phyloP scores from a whole-genome alignment of 2,797 vertebrate species.

The Acipenser ruthenus region DNA sequence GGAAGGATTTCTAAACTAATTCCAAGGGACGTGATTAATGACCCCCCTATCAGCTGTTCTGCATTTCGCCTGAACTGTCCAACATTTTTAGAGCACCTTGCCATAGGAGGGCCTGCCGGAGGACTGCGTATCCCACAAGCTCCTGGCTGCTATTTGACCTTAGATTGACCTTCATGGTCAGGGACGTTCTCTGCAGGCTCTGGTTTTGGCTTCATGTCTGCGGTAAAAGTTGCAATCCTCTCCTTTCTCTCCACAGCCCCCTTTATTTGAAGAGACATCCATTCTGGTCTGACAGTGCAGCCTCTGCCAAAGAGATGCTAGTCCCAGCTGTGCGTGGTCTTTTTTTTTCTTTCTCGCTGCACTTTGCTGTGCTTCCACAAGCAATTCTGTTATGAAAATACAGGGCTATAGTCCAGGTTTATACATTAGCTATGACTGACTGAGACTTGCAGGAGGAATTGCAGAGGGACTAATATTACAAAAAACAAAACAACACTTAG shows the following conservation, averaged over 20 bases:
- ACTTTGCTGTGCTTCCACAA: not conserved
- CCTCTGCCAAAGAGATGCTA: too few relatives aligned
- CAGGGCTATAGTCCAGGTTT: not conserved
- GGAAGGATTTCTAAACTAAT: constrained; percentile 6
- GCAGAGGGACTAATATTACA: too few relatives aligned
- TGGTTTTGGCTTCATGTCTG: constrained; percentile 15
- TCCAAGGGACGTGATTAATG: constrained; percentile 21
- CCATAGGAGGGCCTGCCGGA: constrained; percentile 10
- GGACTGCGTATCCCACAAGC: constrained; percentile 21
- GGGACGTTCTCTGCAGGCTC: constrained; percentile 30
- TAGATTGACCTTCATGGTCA: constrained; percentile 33
- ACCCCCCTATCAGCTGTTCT: constrained; percentile 24
- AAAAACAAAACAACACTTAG: too few relatives aligned
- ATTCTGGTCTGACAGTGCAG: constrained; percentile 31
- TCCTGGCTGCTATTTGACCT: constrained; percentile 32
- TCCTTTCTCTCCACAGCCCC: constrained; percentile 9
- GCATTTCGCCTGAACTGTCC: constrained; percentile 18
- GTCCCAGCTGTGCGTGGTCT: too few relatives aligned
- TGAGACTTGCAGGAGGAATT: not conserved
- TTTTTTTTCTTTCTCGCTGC: constrained; percentile 2
- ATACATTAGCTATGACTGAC: not conserved
- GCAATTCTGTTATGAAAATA: not conserved
- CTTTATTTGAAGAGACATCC: constrained; percentile 23
- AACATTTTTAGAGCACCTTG: constrained; percentile 20
- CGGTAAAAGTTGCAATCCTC: constrained; percentile 10